Base-by-base conservation (phyloP, 2,888 invertebrate genomes). In the Diabrotica balteata region DNA sequence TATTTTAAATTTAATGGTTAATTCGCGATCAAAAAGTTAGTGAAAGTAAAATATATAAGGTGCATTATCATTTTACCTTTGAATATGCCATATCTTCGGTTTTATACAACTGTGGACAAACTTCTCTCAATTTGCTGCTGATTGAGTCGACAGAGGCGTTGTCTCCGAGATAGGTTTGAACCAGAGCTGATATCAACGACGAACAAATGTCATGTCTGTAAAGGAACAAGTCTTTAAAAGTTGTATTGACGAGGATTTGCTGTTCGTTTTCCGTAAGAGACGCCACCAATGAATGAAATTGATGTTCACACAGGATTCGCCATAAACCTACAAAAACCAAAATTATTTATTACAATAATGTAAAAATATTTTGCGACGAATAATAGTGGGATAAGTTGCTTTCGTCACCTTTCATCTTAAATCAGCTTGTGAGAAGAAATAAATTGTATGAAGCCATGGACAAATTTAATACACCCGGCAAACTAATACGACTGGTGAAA, bases 1-100 rank as follows among this genome's bases (percentile, higher is more conserved):
- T 32, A 32, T 32, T 32, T 32, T 32, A 1, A 32, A 32, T 32
- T 32, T 5, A 32, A 4, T 32, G 32, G 32, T 32, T 32, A 32
- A 32, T 32, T 32, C 32, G 2, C 32, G 32, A 32, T 32, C 32
- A 32, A 32, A 32, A 32, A 1, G 32, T 4, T 32, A 32, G 0
- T 32, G 32, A 32, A 32, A 32, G 32, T 32, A 32, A 32, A 32
- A 32, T 32, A 32, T 32, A 4, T 4, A 32, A 5, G 32, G 32
- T 32, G 32, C 32, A 47, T 10, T 47, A 54, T 42, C 4, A 44
- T 9, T 75, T 80, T 83, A 95, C 96, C 87, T 97, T 97, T 3
- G 97, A 95, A 77, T 95, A 96, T 9, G 95, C 93, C 5, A 97
- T 98, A 84, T 99, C 98, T 86, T 98, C 98, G 77, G 91, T 91